Percentiles rank a stretch among this genome's conserved stretches.
Evolutionary conservation across 2,797 vertebrate genomes (phyloP).

Genomic region (Erpetoichthys calabaricus): DNA sequence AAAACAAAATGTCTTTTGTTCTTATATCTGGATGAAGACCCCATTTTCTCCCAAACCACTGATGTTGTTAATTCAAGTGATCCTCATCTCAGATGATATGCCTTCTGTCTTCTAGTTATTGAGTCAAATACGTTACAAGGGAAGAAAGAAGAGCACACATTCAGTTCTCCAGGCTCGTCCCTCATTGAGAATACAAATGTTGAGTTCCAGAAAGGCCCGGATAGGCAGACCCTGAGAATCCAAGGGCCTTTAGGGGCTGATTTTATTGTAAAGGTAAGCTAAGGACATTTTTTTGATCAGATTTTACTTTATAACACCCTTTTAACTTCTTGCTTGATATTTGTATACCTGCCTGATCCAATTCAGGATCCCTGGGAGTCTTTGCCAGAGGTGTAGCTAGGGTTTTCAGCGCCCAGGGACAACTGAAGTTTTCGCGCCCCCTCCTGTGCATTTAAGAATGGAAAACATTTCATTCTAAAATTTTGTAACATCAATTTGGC

Average conservation of each 20-base stretch:
- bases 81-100: neutral
- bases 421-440: too few species aligned
- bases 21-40: too few species aligned
- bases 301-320: too few species aligned
- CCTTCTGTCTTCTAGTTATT: slow-evolving; percentile 51
- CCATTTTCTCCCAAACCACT: too few species aligned
- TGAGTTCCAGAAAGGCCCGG: slow-evolving; percentile 64
- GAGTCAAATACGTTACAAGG: slow-evolving; percentile 70
- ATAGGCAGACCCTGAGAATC: slow-evolving; percentile 63
- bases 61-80: too few species aligned
- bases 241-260: slow-evolving; percentile 67
- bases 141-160: slow-evolving; percentile 55
- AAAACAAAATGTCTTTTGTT: too few species aligned
- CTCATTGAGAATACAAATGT: slow-evolving; percentile 67
- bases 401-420: too few species aligned
- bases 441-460: too few species aligned
- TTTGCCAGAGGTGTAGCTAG: neutral
- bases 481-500: too few species aligned
- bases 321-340: neutral
- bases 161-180: slow-evolving; percentile 51
- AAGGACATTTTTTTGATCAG: too few species aligned
- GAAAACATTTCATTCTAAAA: too few species aligned
- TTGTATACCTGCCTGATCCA: neutral
- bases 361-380: neutral
- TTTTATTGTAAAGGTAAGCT: slow-evolving; percentile 75